These are phyloP conservation scores for Cantharis lateralis DNA, from an alignment of 2,888 invertebrate genomes.

Conservation along the genomic window DNA sequence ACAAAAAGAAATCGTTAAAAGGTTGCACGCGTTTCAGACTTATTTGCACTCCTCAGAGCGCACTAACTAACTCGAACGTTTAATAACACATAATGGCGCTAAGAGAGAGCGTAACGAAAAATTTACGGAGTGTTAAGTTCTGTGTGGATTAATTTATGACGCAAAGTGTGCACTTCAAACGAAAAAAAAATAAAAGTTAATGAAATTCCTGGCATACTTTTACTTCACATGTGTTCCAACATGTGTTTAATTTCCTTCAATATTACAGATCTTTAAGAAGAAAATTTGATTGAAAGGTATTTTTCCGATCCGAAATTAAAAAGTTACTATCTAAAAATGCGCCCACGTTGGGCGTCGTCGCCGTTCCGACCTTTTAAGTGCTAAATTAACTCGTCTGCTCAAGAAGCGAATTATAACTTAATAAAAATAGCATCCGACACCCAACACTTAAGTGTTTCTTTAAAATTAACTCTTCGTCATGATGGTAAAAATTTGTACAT, in stretches of 20 bases:
- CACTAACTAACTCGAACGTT: background rate
- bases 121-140: background rate
- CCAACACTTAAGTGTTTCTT: background rate
- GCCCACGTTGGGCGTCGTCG: background rate
- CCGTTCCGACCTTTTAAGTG: background rate
- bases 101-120: background rate
- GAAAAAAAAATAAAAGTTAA: slow-evolving; percentile 44
- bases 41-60: background rate
- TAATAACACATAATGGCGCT: background rate
- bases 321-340: background rate
- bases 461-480: background rate
- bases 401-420: background rate
- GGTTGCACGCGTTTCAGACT: background rate
- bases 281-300: slow-evolving; percentile 42
- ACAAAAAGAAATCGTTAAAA: background rate
- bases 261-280: slow-evolving; percentile 30
- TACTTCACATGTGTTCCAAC: slow-evolving; percentile 40
- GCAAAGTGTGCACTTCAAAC: slow-evolving; percentile 30
- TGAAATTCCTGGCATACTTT: slow-evolving; percentile 43
- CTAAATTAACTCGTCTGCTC: background rate
- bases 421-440: background rate
- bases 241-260: slow-evolving; percentile 42
- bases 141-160: slow-evolving; percentile 39
- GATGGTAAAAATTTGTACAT: background rate
- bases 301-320: slow-evolving; percentile 15